Base-by-base conservation (phyloP, 92 coral and sea anemone species). In the Zoanthus sansibaricus region DNA sequence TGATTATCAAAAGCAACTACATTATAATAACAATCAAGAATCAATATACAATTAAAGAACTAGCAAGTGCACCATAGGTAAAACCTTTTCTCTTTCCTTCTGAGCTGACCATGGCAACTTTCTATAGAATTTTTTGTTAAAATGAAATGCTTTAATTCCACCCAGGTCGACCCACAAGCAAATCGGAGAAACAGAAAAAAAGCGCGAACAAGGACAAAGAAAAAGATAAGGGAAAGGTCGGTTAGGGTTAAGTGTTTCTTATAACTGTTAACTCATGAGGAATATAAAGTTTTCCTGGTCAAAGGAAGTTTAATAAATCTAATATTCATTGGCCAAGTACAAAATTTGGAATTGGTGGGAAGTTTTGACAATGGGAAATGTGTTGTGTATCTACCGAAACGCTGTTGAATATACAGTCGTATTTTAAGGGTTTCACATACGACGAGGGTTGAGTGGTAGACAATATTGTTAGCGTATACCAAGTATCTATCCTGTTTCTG, bases 161-260 rank as follows among this genome's bases (percentile, higher is more conserved):
- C 12, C 52, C 25, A 93, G 94, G 94, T 82, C 93, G 89, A 13
- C 94, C 95, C 30, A 92, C 91, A 73, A 94, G 93, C 85, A 94
- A 94, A 85, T 42, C 62, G n/a, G 94, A 91, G 16, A 91, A 88
- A 77, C 70, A 86, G 9, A 88, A 84, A 68, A 91, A 88, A 62
- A 91, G 94, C 56, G 91, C 82, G 12, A 76, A 13, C 56, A 91
- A 91, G 72, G 91, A 82, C 10, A 91, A 86, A 78, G 56, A 67
- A n/a, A 87, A 87, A 32, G 71, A 18, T 78, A 78, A 83, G 56
- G 83, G 48, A 33, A 92, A 94, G 64, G 95, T 90, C 2, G 8
- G 20, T 61, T 61, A 9, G 10, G 8, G 6, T 59, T 0, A 4
- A 16, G 4, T 17, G 5, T 62, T 6, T 62, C 6, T 17, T 58